Conservation (phyloP, 2,888 invertebrate species). For the Stenurella melanura region DNA sequence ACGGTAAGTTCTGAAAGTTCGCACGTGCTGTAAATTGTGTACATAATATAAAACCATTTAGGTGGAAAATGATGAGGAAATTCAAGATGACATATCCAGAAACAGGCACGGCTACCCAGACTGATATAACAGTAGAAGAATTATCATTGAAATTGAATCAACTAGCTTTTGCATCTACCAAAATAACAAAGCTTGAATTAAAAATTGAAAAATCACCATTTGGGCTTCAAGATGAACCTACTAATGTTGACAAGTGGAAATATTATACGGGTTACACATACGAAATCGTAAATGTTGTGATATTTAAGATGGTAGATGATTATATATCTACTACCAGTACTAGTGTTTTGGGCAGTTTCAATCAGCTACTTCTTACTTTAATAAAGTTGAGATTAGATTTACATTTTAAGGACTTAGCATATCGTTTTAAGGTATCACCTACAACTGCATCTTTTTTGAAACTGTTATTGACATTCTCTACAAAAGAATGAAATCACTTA, state of each 20-base stretch:
- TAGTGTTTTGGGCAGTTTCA: conserved; percentile 36
- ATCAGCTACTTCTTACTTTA: conserved; percentile 39
- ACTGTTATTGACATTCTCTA: conserved; percentile 32
- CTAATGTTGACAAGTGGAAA: conserved; percentile 38
- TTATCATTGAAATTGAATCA: neutral
- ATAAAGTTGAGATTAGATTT: conserved; percentile 40
- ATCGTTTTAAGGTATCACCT: conserved; percentile 26
- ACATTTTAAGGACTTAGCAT: conserved; percentile 43
- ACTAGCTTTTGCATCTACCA: conserved; percentile 29
- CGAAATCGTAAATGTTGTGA: conserved; percentile 12
- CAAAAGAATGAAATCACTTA: conserved; percentile 38
- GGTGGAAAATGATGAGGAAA: neutral
- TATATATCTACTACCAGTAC: conserved; percentile 33
- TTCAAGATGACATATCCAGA: neutral
- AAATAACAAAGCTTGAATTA: conserved; percentile 9
- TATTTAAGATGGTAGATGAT: conserved; percentile 31
- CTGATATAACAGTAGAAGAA: conserved; percentile 21
- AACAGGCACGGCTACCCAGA: conserved; percentile 25
- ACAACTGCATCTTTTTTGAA: conserved; percentile 31
- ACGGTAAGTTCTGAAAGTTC: too few species aligned
- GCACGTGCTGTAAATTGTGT: too few species aligned
- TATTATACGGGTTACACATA: conserved; percentile 41
- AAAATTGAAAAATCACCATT: conserved; percentile 36
- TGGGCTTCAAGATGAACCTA: conserved; percentile 32
- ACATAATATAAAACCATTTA: too few species aligned